A percentile compares a stretch with the other conserved stretches of the same genome.
Conservation (phyloP, 2,113 vertebrate species). For the Piaya cayana region DNA sequence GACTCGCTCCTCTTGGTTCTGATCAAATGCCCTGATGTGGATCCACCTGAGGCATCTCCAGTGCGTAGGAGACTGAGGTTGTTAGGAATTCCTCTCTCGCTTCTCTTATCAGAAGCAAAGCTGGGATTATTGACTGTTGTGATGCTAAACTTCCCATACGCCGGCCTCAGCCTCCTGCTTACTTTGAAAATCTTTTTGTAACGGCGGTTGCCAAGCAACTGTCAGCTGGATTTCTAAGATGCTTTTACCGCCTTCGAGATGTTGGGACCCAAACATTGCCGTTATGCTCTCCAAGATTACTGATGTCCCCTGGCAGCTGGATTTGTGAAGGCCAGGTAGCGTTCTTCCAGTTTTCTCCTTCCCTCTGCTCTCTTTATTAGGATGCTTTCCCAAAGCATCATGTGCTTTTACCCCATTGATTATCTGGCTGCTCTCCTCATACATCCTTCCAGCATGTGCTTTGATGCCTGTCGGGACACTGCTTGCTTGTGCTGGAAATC, state of each 20-base stretch:
- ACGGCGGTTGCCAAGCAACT: slow-evolving; percentile 55
- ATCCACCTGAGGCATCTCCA: fast-evolving
- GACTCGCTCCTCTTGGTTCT: background rate
- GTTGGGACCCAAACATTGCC: slow-evolving; percentile 3
- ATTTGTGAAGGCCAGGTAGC: background rate
- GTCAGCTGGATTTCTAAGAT: slow-evolving; percentile 24
- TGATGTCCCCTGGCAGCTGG: background rate
- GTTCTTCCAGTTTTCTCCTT: background rate
- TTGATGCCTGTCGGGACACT: fast-evolving
- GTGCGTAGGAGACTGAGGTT: background rate
- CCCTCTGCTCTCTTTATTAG: background rate
- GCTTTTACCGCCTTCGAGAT: background rate
- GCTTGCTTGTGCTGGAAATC: background rate
- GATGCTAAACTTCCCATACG: slow-evolving; percentile 3
- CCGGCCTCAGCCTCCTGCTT: slow-evolving; percentile 8
- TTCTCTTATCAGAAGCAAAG: background rate
- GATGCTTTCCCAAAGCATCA: background rate
- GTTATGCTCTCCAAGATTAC: background rate
- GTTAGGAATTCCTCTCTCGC: background rate
- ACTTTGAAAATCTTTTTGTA: slow-evolving; percentile 43
- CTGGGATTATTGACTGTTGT: slow-evolving; percentile 15
- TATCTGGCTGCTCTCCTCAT: background rate
- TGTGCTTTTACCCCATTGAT: background rate
- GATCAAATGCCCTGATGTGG: fast-evolving
- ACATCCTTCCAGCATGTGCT: background rate